A percentile compares a stretch with the other conserved stretches of the same genome.
Conservation (phyloP, 2,888 invertebrate genomes). For the Pseudoips prasinana region DNA sequence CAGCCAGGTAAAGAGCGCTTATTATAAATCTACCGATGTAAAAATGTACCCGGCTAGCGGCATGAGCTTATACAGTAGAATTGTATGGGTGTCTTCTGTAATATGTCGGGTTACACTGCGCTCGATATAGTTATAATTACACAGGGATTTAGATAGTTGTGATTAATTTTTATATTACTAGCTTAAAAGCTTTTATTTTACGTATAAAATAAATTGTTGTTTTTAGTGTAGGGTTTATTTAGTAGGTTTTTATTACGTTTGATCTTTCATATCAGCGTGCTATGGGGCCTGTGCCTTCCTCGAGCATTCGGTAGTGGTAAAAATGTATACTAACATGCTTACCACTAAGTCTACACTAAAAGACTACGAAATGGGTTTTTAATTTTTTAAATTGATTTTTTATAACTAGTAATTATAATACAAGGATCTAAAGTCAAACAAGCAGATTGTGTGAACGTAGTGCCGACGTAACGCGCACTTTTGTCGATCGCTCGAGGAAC, state of each 20-base stretch:
- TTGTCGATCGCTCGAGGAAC: no score
- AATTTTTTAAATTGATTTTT: no score
- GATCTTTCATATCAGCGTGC: no score
- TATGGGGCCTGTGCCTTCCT: no score
- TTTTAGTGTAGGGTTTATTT: constrained; percentile 37
- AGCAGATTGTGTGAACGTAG: no score
- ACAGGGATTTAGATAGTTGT: constrained; percentile 32
- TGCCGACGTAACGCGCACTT: no score
- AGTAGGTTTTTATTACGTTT: constrained; percentile 37
- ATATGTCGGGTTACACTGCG: constrained; percentile 66
- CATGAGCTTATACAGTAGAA: constrained; percentile 71
- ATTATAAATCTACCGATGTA: constrained; percentile 58
- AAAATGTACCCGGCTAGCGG: constrained; percentile 60
- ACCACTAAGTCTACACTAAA: no score
- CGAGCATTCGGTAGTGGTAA: no score
- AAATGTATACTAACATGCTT: no score
- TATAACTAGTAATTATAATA: no score
- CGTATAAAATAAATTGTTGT: constrained; percentile 18
- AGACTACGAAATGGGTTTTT: no score
- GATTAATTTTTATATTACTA: constrained; percentile 29
- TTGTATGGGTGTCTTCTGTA: constrained; percentile 52
- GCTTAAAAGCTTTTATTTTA: constrained; percentile 32
- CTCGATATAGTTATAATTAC: constrained; percentile 44
- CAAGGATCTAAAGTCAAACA: no score
- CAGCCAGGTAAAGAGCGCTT: constrained; percentile 82